phyloP scores from a whole-genome alignment of 2,113 vertebrate genomes.

The Caranx ignobilis region DNA sequence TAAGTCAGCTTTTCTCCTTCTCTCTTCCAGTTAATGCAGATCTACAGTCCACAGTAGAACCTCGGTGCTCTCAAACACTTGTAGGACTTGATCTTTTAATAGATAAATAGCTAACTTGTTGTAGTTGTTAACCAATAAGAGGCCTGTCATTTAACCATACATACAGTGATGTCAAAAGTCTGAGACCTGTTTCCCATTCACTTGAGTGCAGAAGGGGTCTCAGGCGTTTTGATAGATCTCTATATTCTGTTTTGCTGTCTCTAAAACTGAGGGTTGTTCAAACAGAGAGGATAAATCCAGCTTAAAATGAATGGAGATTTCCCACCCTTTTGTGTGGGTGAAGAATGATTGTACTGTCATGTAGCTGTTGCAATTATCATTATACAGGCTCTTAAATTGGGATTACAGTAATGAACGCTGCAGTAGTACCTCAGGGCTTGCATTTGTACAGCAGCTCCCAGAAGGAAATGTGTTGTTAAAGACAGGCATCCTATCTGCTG shows the following conservation, averaged over 20 bases:
- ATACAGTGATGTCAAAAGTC: too few species aligned
- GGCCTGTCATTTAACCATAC: neutral
- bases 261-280: constrained; percentile 1
- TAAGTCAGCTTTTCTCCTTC: neutral
- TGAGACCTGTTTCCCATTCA: too few species aligned
- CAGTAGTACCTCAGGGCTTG: constrained; percentile 29
- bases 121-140: constrained; percentile 8
- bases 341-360: constrained; percentile 31
- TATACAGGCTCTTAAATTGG: constrained; percentile 8
- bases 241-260: neutral
- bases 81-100: neutral
- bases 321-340: constrained; percentile 51
- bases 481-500: neutral
- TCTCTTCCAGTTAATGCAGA: neutral
- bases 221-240: neutral
- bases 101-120: neutral
- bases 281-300: constrained; percentile 17
- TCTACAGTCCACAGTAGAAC: neutral
- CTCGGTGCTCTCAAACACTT: constrained; percentile 18
- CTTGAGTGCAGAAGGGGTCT: too few species aligned
- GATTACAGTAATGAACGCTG: constrained; percentile 48
- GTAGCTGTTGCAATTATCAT: constrained; percentile 40
- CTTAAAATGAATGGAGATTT: constrained; percentile 28
- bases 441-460: neutral
- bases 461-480: neutral